Evolutionary conservation across 2,888 invertebrate species (phyloP).

Genomic region (Timandra comae): DNA sequence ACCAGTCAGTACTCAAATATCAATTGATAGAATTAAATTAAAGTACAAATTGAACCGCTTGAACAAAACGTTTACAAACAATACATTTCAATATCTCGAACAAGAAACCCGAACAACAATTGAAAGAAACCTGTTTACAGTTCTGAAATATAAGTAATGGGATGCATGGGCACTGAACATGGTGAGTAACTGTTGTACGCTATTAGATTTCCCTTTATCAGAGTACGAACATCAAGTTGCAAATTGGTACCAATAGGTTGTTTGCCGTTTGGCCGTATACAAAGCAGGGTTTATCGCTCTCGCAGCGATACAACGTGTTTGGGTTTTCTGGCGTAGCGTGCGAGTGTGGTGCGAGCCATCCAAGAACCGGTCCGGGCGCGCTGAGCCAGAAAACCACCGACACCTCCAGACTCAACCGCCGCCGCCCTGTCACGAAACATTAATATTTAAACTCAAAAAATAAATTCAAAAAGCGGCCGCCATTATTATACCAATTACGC

Average conservation of each 20-base stretch:
- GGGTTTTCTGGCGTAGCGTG: conserved; percentile 59
- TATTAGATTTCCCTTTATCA: conserved; percentile 12
- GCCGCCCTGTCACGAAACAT: conserved; percentile 71
- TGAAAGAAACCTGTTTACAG: too few relatives aligned
- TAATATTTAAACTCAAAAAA: conserved; percentile 65
- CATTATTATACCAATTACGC: conserved; percentile 59
- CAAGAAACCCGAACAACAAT: too few relatives aligned
- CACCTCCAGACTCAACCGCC: conserved; percentile 55
- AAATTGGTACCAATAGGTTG: conserved; percentile 66
- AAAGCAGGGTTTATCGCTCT: conserved; percentile 67
- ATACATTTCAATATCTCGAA: too few relatives aligned
- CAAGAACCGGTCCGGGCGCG: conserved; percentile 68
- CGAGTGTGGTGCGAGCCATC: conserved; percentile 55
- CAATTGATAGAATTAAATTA: too few relatives aligned
- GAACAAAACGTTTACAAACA: too few relatives aligned
- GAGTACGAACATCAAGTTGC: conserved; percentile 29
- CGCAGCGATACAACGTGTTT: conserved; percentile 56
- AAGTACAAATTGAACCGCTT: too few relatives aligned
- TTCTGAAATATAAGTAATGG: too few relatives aligned
- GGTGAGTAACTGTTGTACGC: too few relatives aligned
- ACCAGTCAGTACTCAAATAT: too few relatives aligned
- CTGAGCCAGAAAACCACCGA: conserved; percentile 73
- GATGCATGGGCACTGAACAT: too few relatives aligned
- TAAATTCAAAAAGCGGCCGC: conserved; percentile 50
- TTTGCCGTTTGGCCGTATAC: conserved; percentile 57